Conservation (phyloP, 2,888 invertebrate genomes). For the Lepidocyrtoides sp. region DNA sequence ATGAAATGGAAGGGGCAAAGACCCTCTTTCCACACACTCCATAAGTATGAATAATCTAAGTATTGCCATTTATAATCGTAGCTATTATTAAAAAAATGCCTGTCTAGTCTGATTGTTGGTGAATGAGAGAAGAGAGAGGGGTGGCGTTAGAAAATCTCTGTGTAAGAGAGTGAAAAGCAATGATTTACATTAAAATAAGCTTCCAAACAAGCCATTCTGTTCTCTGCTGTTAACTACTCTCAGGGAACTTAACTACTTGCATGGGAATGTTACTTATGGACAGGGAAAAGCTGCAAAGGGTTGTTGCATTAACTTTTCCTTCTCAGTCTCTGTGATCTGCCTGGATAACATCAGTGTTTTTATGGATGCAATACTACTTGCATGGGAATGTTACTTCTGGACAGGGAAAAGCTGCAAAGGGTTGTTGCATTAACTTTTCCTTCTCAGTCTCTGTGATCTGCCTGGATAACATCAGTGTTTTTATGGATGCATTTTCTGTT, state of each 20-base stretch:
- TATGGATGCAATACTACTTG: too few species aligned
- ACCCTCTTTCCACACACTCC: not conserved
- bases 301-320: not conserved
- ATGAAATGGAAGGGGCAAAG: not conserved
- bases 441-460: not conserved
- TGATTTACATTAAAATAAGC: not conserved
- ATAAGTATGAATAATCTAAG: not conserved
- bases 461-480: constrained; percentile 17
- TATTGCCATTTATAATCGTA: too few species aligned
- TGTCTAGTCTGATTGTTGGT: not conserved
- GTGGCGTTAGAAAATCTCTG: too few species aligned
- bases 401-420: too few species aligned
- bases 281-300: too few species aligned
- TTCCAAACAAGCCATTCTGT: too few species aligned
- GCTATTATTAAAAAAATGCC: not conserved
- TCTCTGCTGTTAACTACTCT: too few species aligned
- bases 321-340: not conserved
- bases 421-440: not conserved
- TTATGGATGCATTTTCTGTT: too few species aligned
- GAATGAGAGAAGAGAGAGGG: not conserved
- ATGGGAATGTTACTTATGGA: not conserved
- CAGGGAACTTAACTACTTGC: too few species aligned
- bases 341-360: constrained; percentile 10
- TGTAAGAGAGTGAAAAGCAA: not conserved
- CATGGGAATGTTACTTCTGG: not conserved